These are phyloP conservation scores for Chloropsis hardwickii DNA, from an alignment of 2,113 vertebrate species.

Conservation along the genomic window DNA sequence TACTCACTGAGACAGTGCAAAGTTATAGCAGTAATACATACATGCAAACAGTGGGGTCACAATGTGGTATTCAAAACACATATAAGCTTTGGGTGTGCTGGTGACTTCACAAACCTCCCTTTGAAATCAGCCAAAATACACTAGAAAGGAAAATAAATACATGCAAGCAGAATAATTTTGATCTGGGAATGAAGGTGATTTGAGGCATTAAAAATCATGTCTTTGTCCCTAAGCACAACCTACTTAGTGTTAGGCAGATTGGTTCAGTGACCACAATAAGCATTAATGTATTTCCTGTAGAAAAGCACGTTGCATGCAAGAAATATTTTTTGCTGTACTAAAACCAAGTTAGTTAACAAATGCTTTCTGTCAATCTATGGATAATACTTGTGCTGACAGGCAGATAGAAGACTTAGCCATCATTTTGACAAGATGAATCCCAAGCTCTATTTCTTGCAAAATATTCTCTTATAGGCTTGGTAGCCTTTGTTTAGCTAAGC, in stretches of 20 bases:
- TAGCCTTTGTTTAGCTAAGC: conserved; percentile 7
- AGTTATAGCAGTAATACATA: neutral
- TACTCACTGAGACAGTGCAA: neutral
- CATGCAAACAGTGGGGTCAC: neutral
- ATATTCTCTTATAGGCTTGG: neutral
- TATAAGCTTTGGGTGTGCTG: neutral
- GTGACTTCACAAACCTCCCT: neutral
- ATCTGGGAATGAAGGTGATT: neutral
- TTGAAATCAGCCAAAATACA: neutral
- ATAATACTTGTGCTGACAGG: neutral
- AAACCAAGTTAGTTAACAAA: neutral
- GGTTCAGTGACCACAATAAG: neutral
- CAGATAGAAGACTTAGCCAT: neutral
- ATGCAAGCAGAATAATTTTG: neutral
- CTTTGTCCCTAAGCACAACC: neutral
- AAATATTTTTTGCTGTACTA: neutral
- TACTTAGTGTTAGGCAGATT: neutral
- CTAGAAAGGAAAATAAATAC: neutral
- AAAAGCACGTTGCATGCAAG: neutral
- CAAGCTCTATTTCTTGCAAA: neutral
- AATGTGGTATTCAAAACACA: neutral
- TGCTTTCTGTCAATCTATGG: neutral
- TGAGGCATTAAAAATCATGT: neutral
- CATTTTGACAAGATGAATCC: neutral
- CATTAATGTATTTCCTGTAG: neutral